phyloP scores from a whole-genome alignment of 2,113 vertebrate species.

The Menidia beryllina region DNA sequence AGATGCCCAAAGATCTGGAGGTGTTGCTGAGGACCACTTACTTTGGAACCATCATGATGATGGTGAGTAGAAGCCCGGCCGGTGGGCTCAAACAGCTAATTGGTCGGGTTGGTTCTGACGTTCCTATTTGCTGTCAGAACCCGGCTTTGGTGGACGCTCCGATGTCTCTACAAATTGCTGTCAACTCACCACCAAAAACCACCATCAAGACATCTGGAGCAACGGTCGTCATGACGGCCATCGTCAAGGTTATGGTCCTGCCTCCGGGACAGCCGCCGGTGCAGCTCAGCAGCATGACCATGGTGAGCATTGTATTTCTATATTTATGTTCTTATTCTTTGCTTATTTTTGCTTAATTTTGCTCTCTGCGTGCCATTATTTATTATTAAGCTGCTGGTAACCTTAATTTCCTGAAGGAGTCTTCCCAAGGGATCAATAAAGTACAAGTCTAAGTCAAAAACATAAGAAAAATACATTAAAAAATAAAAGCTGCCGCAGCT shows the following conservation, averaged over 20 bases:
- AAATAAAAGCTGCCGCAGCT: no score
- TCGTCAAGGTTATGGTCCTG: slow-evolving; percentile 85
- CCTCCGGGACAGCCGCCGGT: slow-evolving; percentile 75
- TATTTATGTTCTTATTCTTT: no score
- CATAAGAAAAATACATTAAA: neutral
- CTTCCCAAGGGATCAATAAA: no score
- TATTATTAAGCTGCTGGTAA: no score
- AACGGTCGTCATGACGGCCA: slow-evolving; percentile 84
- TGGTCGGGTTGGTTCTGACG: neutral
- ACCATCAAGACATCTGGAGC: slow-evolving; percentile 89
- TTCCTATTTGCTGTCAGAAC: slow-evolving; percentile 63
- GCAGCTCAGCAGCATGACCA: slow-evolving; percentile 92
- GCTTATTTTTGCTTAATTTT: no score
- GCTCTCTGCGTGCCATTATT: no score
- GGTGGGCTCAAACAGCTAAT: neutral
- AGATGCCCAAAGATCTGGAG: slow-evolving; percentile 93
- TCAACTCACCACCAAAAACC: slow-evolving; percentile 83
- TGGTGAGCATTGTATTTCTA: no score
- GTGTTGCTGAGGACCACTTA: slow-evolving; percentile 92
- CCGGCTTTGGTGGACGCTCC: slow-evolving; percentile 87
- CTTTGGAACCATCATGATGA: slow-evolving; percentile 89
- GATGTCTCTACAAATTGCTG: slow-evolving; percentile 85
- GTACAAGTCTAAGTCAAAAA: no score
- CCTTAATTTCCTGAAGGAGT: no score
- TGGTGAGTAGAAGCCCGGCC: slow-evolving; percentile 76